Evolutionary conservation across 2,888 invertebrate species (phyloP), one percentile per base, ranked within the genome.

Genomic region (Agrotis puta): DNA sequence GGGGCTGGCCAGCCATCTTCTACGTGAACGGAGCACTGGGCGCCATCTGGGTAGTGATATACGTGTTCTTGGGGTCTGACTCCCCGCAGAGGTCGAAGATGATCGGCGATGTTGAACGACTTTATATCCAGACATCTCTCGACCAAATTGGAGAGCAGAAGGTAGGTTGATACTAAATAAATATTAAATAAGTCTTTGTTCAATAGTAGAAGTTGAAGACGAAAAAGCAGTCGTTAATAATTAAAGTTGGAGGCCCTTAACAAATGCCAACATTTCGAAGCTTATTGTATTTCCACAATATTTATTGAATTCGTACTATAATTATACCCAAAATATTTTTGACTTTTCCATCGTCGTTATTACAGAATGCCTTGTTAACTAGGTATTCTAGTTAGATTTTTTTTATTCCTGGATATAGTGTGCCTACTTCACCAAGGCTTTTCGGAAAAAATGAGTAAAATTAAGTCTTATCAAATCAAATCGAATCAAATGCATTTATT

Each of bases 1-100:
- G 95, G 87, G 97, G 97, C 27, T 98, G 98, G 98, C 97, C 97
- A 0, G 96, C 97, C 56, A 97, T 97, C 27, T 98, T 98, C 88
- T 98, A 98, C 85, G 88, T 95, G 0, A 96, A 97, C 48, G 97
- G 97, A 0, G 88, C 89, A 0, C 82, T 96, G 0, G 96, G 97
- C 0, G 91, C 96, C 0, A 2, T 96, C 0, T 97, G 97, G 97
- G 90, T 96, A 0, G 88, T 95, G 0, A 56, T 93, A 1, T 97
- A 97, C 90, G 89, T 96, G 13, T 90, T 97, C 67, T 92, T 97
- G 22, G 98, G 98, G 0, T 96, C 97, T 13, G 97, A 97, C 75
- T 97, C 97, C 1, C 98, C 98, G 0, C 93, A 96, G 1, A 94
- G 96, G 11, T 94, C 94, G 0, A 96, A 94, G 62, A 93, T 92